Conservation (phyloP, 2,113 vertebrate genomes). For the Syngnathus typhle region DNA sequence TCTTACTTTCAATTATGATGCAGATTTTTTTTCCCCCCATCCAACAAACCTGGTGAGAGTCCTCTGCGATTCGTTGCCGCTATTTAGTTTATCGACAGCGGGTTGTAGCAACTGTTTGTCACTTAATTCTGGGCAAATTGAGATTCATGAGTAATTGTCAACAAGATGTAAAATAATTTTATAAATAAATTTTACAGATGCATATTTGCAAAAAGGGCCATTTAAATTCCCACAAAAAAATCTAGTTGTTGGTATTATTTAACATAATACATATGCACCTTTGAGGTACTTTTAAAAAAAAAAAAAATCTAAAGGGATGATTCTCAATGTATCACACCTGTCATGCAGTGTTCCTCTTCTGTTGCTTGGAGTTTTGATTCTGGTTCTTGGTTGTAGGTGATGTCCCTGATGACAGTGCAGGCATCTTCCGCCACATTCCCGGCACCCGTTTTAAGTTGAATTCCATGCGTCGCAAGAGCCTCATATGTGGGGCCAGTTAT, state of each 20-base stretch:
- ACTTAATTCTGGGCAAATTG: constrained; percentile 50
- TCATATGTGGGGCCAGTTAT: constrained; percentile 83
- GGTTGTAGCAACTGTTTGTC: constrained; percentile 62
- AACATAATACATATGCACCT: too few species aligned
- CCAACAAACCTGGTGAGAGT: constrained; percentile 62
- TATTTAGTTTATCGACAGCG: constrained; percentile 40
- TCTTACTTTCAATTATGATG: neutral
- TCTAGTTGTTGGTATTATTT: too few species aligned
- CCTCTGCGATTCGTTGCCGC: constrained; percentile 48
- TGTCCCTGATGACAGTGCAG: constrained; percentile 75
- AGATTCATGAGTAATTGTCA: too few species aligned
- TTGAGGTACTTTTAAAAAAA: too few species aligned
- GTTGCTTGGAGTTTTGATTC: constrained; percentile 43
- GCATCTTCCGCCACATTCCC: constrained; percentile 73
- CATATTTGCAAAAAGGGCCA: too few species aligned
- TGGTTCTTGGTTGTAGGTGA: constrained; percentile 68
- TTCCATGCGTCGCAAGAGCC: constrained; percentile 76
- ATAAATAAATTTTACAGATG: too few species aligned
- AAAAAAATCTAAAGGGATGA: too few species aligned
- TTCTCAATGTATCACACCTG: constrained; percentile 38
- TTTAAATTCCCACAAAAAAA: too few species aligned
- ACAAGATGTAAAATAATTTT: too few species aligned
- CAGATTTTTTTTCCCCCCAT: neutral
- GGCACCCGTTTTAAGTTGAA: constrained; percentile 76
- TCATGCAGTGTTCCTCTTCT: constrained; percentile 54